Percentiles rank a stretch among this genome's conserved stretches.
Evolutionary conservation across 2,113 vertebrate genomes (phyloP).

Genomic region (Indicator indicator): DNA sequence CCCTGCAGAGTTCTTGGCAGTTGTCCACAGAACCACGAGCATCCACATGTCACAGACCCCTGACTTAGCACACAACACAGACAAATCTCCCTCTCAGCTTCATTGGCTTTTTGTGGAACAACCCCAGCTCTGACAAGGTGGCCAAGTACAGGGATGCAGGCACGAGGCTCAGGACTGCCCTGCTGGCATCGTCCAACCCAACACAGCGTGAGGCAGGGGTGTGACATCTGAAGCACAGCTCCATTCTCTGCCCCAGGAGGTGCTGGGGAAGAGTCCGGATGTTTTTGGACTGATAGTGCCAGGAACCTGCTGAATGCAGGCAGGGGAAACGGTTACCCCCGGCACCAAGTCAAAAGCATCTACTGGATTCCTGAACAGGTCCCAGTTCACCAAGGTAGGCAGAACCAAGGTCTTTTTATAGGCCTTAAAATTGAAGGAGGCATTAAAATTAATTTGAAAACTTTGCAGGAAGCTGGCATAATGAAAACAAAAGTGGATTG

Average conservation of each 20-base stretch:
- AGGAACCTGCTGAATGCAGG: background rate
- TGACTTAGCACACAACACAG: accelerated
- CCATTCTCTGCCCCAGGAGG: background rate
- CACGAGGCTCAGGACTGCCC: accelerated
- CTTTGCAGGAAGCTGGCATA: slow-evolving; percentile 73
- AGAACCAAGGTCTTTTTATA: slow-evolving; percentile 59
- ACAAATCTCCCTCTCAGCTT: background rate
- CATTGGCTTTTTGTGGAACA: background rate
- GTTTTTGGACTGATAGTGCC: background rate
- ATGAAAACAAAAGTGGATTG: slow-evolving; percentile 74
- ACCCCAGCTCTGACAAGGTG: accelerated
- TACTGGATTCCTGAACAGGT: slow-evolving; percentile 36
- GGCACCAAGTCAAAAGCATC: background rate
- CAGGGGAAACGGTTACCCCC: background rate
- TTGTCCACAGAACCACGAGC: background rate
- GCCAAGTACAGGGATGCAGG: accelerated
- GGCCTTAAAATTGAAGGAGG: slow-evolving; percentile 68
- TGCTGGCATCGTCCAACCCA: background rate
- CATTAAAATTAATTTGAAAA: slow-evolving; percentile 79
- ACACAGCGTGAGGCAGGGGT: background rate
- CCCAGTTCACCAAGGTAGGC: slow-evolving; percentile 64
- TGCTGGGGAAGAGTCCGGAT: background rate
- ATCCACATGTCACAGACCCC: background rate
- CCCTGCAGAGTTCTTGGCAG: background rate
- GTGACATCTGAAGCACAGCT: background rate